Evolutionary conservation across 2,797 vertebrate genomes (phyloP), one percentile per base, ranked within the genome.

Genomic region (Emydoidea blandingii): DNA sequence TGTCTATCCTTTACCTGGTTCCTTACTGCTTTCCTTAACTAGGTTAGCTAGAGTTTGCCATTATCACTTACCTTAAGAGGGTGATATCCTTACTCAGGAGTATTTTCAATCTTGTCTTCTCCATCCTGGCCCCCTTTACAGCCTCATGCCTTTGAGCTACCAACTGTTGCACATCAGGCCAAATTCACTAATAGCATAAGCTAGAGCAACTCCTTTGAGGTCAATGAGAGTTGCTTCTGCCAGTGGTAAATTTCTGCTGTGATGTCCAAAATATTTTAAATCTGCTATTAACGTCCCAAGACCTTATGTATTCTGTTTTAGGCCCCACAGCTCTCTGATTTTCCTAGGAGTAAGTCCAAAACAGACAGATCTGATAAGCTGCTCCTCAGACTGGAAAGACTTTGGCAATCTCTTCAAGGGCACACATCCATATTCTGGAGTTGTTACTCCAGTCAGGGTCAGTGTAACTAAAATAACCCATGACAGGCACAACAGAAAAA

Each of bases 351-450:
- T 72, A 93, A 91, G 74, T 74, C 52, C 0, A 0, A 91, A 86
- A 85, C 25, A 88, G 79, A 89, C 59, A 54, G 12, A 57, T 86
- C 41, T 56, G 50, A 41, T 81, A 88, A 89, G 21, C 52, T 84
- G 59, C 79, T 94, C 78, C 54, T 52, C 89, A 80, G 76, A 81
- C 79, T 79, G 56, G 18, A 93, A 93, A 41, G 76, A 89, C 72
- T 88, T 87, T 68, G 91, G 87, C 80, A 83, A 2, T 83, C n/a
- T 27, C 91, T 96, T 78, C 56, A 94, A 87, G 31, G 53, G 78
- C 86, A 86, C 56, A 62, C 83, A 92, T 91, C 74, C 86, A 83
- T 80, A 88, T 85, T 62, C 86, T 90, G 72, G 50, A 93, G 85
- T 57, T 91, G 90, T 92, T 95, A 83, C 12, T 95, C 50, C 86